phyloP scores from a whole-genome alignment of 2,113 vertebrate genomes.

The Marmota monax region DNA sequence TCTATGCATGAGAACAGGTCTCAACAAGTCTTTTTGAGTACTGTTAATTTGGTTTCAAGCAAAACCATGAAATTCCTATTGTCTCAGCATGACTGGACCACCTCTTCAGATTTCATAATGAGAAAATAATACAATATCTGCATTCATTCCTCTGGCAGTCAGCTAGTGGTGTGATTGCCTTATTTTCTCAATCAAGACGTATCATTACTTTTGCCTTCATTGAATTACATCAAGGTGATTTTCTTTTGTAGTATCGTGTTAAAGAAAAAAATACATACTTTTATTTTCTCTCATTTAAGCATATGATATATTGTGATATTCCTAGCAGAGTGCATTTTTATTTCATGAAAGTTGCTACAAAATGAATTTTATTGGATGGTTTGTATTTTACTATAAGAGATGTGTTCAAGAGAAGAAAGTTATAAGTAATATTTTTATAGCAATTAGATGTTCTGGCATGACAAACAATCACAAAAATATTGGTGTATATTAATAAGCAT shows the following conservation, averaged over 20 bases:
- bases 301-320: constrained; percentile 73
- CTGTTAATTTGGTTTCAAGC: constrained; percentile 76
- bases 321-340: constrained; percentile 52
- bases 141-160: constrained; percentile 87
- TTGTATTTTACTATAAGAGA: not conserved
- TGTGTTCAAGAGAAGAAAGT: not conserved
- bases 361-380: constrained; percentile 30
- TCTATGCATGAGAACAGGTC: not conserved
- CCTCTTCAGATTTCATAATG: constrained; percentile 85
- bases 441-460: not conserved
- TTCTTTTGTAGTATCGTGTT: constrained; percentile 20
- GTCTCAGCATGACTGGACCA: constrained; percentile 76
- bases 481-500: not conserved
- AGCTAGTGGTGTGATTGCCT: constrained; percentile 87
- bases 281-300: constrained; percentile 61
- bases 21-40: constrained; percentile 56
- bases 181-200: constrained; percentile 93
- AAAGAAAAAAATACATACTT: not conserved
- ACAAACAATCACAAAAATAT: not conserved
- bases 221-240: constrained; percentile 83
- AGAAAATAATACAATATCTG: constrained; percentile 87
- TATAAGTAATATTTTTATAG: not conserved
- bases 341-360: constrained; percentile 82
- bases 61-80: constrained; percentile 61
- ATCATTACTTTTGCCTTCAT: constrained; percentile 89